Evolutionary conservation across 2,113 vertebrate genomes (phyloP).

Genomic region (Pedionomus torquatus): DNA sequence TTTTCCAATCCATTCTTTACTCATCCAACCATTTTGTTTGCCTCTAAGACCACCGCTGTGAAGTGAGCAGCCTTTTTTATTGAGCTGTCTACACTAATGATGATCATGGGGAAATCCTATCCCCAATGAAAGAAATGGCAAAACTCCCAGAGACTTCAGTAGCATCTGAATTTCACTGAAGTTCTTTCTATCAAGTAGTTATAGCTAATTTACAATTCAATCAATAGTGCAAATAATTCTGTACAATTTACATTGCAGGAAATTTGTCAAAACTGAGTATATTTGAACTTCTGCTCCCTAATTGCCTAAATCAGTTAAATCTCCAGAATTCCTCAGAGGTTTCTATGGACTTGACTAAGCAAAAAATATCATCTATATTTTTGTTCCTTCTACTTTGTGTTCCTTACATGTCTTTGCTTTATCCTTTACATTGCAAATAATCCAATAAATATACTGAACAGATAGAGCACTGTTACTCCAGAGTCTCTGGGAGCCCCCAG

Average conservation of each 20-base stretch:
- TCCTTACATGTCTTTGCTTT: not conserved
- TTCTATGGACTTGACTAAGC: not conserved
- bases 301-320: not conserved
- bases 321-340: not conserved
- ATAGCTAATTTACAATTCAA: not conserved
- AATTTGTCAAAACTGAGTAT: conserved; percentile 9
- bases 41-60: conserved; percentile 38
- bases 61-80: conserved; percentile 29
- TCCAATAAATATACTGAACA: not conserved
- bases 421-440: not conserved
- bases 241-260: not conserved
- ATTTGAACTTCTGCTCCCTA: not conserved
- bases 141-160: not conserved
- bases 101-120: conserved; percentile 13
- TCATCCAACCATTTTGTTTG: conserved; percentile 45
- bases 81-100: conserved; percentile 53
- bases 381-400: not conserved
- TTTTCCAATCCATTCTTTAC: conserved; percentile 41
- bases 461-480: not conserved
- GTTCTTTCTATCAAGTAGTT: not conserved
- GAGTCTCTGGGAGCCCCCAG: not conserved
- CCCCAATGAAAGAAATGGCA: conserved; percentile 12
- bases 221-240: not conserved
- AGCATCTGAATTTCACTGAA: not conserved
- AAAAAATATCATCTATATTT: not conserved